phyloP scores from a whole-genome alignment of 2,797 vertebrate genomes.

The Sebastes jordani region DNA sequence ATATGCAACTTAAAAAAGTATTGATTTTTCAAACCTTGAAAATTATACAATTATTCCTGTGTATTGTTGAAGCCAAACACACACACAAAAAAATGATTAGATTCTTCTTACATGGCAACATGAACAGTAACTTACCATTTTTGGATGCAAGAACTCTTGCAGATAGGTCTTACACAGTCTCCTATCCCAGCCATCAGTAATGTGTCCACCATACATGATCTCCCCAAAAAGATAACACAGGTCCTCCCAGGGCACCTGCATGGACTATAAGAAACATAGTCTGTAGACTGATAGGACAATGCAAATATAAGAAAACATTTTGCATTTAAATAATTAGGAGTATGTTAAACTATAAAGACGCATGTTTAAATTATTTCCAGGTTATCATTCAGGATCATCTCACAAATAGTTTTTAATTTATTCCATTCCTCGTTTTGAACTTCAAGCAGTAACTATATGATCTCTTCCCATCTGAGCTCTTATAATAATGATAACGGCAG shows the following conservation, averaged over 20 bases:
- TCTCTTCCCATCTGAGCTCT: constrained; percentile 5
- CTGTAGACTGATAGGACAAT: not conserved
- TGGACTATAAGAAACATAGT: constrained; percentile 16
- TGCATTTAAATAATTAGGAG: not conserved
- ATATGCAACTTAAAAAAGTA: not conserved
- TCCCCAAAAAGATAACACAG: constrained; percentile 86
- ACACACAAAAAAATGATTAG: not conserved
- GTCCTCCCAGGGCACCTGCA: constrained; percentile 87
- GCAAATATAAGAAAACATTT: not conserved
- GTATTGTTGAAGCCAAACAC: not conserved
- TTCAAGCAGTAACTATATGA: constrained; percentile 1
- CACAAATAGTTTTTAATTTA: not conserved
- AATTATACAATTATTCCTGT: not conserved
- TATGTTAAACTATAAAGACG: not conserved
- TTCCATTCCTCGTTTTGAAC: not conserved
- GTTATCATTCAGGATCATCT: not conserved
- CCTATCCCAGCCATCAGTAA: constrained; percentile 84
- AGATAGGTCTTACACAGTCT: constrained; percentile 84
- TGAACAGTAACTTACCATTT: constrained; percentile 76
- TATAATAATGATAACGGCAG: constrained; percentile 13
- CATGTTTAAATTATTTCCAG: not conserved
- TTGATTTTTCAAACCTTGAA: not conserved
- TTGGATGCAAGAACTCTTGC: constrained; percentile 84
- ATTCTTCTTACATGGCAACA: not conserved
- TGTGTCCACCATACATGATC: constrained; percentile 88